phyloP scores from a whole-genome alignment of 92 coral and sea anemone species.

The Blastomussa wellsi region DNA sequence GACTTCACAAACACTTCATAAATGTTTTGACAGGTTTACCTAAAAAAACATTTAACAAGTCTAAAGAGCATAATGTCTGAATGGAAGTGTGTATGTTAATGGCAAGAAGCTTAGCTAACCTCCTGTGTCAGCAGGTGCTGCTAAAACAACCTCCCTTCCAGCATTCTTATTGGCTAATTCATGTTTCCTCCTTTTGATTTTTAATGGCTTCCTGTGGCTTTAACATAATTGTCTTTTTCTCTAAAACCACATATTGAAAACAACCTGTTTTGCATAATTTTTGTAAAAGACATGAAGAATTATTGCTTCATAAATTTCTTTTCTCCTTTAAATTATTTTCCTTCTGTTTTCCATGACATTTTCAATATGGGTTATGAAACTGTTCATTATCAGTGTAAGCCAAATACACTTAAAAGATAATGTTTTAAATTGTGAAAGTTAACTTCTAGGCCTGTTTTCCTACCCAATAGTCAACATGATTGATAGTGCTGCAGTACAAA shows the following conservation, averaged over 20 bases:
- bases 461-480: not conserved
- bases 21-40: constrained; percentile 4
- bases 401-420: not conserved
- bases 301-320: not conserved
- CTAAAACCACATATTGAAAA: not conserved
- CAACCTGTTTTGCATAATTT: not conserved
- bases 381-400: not conserved
- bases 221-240: not conserved
- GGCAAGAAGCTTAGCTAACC: not conserved
- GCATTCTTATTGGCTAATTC: constrained; percentile 12
- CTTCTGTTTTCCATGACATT: not conserved
- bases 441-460: not conserved
- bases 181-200: not conserved
- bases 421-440: not conserved
- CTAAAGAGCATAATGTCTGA: not conserved
- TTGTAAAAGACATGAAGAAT: not conserved
- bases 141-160: not conserved
- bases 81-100: constrained; percentile 18
- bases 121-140: constrained; percentile 35
- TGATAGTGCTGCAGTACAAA: not conserved
- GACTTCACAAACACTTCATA: not conserved
- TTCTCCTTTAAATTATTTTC: not conserved
- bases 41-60: not conserved
- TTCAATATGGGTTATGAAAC: not conserved
- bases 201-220: constrained; percentile 25